Conservation (phyloP, 2,888 invertebrate genomes). For the Sminthurinus aureus region DNA sequence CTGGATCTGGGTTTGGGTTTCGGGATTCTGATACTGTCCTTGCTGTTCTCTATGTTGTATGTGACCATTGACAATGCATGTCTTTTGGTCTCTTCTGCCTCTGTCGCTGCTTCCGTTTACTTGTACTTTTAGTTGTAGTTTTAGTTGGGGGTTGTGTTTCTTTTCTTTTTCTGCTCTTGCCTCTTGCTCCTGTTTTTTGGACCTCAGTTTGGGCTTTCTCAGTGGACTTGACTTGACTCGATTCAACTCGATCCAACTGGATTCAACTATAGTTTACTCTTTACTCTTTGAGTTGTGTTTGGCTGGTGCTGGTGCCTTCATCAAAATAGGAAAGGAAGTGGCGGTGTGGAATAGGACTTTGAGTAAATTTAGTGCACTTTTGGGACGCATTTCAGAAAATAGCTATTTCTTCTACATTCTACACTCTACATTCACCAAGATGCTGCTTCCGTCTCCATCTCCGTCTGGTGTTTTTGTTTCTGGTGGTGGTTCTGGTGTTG, state of each 20-base stretch:
- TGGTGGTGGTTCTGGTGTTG: not conserved
- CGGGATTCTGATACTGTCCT: too few species aligned
- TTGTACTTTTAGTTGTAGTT: too few species aligned
- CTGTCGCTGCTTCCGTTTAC: too few species aligned
- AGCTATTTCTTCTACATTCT: constrained; percentile 59
- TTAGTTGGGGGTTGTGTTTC: too few species aligned
- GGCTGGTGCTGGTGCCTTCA: constrained; percentile 35
- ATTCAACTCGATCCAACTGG: too few species aligned
- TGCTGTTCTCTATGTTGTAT: too few species aligned
- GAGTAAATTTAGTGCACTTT: constrained; percentile 60
- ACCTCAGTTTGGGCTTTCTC: not conserved
- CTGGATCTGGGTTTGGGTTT: too few species aligned
- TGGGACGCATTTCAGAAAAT: constrained; percentile 61
- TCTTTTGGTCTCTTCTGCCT: too few species aligned
- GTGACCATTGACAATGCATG: too few species aligned
- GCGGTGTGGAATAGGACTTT: constrained; percentile 48
- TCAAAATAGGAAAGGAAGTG: constrained; percentile 45
- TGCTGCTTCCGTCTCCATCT: not conserved
- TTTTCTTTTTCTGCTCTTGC: too few species aligned
- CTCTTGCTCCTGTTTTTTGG: too few species aligned
- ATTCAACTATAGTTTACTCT: too few species aligned
- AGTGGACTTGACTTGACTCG: not conserved
- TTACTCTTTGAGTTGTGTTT: not conserved
- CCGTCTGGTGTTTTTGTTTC: not conserved
- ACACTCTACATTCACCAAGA: not conserved